Conservation (phyloP, 2,888 invertebrate genomes). For the Cataglyphis altisquamis region DNA sequence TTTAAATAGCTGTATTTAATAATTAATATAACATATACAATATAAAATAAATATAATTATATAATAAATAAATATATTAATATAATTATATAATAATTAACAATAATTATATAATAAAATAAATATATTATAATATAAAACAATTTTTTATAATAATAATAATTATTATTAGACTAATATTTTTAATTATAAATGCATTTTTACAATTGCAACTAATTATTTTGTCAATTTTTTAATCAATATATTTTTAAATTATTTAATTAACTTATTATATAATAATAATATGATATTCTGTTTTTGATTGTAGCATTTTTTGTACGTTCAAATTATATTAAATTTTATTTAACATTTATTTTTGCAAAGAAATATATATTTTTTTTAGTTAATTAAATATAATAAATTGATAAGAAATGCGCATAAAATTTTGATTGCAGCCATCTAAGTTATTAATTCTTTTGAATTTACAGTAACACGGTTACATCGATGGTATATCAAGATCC, state of each 20-base stretch:
- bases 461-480: slow-evolving; percentile 68
- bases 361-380: background rate
- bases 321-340: background rate
- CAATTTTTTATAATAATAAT: background rate
- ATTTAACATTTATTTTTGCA: background rate
- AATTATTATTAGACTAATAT: background rate
- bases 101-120: too few relatives aligned
- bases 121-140: background rate
- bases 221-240: background rate
- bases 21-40: background rate
- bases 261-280: too few relatives aligned
- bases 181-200: background rate
- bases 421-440: background rate
- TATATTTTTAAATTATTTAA: slow-evolving; percentile 10
- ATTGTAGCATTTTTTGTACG: background rate
- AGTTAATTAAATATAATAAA: background rate
- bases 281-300: background rate
- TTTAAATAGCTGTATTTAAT: background rate
- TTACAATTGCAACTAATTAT: background rate
- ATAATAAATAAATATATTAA: too few relatives aligned
- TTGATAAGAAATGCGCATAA: background rate
- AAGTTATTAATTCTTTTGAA: background rate
- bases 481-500: slow-evolving; percentile 66
- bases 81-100: too few relatives aligned
- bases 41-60: too few relatives aligned